Conservation (phyloP, 2,888 invertebrate species). For the Sarcophaga variegata region DNA sequence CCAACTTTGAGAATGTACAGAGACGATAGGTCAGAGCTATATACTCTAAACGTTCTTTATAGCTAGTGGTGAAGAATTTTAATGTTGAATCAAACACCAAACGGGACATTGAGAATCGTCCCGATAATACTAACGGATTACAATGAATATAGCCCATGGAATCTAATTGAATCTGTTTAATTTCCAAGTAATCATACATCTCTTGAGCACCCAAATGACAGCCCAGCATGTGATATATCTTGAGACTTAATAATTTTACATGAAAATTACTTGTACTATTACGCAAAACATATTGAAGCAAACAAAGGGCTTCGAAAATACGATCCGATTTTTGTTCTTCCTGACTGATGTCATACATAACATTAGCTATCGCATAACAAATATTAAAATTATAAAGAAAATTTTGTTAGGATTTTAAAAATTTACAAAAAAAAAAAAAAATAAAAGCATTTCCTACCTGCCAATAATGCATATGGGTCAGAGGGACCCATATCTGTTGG, state of each 20-base stretch:
- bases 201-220: constrained; percentile 88
- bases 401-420: not conserved
- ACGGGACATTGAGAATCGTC: constrained; percentile 87
- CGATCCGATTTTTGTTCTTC: constrained; percentile 83
- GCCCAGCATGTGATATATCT: constrained; percentile 90
- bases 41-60: constrained; percentile 95
- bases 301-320: constrained; percentile 85
- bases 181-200: constrained; percentile 90
- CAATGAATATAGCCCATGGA: constrained; percentile 93
- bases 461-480: constrained; percentile 91
- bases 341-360: constrained; percentile 83
- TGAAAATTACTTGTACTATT: constrained; percentile 95
- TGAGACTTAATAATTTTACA: constrained; percentile 91
- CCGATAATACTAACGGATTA: constrained; percentile 88
- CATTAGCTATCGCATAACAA: constrained; percentile 75
- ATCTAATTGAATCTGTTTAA: constrained; percentile 96
- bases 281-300: constrained; percentile 88
- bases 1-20: constrained; percentile 95
- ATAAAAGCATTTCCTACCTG: constrained; percentile 81
- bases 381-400: not conserved
- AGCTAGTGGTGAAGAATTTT: constrained; percentile 93
- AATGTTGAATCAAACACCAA: constrained; percentile 89
- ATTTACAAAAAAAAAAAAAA: not conserved
- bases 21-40: constrained; percentile 96
- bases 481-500: constrained; percentile 88